Conservation (phyloP, 1,140 invertebrate species). For the Piezodorus guildinii region DNA sequence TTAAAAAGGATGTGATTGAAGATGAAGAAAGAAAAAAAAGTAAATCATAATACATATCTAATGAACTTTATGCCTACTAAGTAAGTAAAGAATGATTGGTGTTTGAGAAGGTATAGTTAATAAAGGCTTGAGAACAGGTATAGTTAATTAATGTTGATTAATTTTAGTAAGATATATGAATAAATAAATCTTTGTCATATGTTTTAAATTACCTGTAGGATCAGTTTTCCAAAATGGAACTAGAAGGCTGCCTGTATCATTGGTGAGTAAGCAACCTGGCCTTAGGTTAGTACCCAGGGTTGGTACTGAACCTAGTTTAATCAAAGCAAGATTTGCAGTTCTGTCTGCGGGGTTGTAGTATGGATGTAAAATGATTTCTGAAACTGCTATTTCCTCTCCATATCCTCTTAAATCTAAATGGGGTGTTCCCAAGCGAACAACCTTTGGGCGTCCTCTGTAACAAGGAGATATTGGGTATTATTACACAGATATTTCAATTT, state of each 20-base stretch:
- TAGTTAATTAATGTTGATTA: no score
- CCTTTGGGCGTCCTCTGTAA: constrained; percentile 2
- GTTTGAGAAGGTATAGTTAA: no score
- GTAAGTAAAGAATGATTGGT: no score
- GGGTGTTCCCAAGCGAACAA: not conserved
- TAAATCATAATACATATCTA: no score
- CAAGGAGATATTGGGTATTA: not conserved
- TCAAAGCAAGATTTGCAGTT: not conserved
- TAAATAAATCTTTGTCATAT: no score
- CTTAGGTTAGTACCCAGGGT: not conserved
- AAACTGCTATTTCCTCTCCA: not conserved
- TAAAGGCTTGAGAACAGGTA: no score
- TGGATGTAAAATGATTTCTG: not conserved
- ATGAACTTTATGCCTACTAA: no score
- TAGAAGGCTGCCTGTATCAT: not conserved
- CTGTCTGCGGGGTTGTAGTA: not conserved
- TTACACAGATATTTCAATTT: no score
- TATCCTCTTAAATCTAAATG: not conserved
- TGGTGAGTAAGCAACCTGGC: not conserved
- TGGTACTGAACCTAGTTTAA: not conserved
- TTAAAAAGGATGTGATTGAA: no score
- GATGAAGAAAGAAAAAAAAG: no score
- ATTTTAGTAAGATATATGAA: no score
- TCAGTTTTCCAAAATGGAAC: not conserved
- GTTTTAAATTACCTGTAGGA: not conserved